Conservation (phyloP, 2,797 vertebrate genomes). For the Melanotaenia boesemani region DNA sequence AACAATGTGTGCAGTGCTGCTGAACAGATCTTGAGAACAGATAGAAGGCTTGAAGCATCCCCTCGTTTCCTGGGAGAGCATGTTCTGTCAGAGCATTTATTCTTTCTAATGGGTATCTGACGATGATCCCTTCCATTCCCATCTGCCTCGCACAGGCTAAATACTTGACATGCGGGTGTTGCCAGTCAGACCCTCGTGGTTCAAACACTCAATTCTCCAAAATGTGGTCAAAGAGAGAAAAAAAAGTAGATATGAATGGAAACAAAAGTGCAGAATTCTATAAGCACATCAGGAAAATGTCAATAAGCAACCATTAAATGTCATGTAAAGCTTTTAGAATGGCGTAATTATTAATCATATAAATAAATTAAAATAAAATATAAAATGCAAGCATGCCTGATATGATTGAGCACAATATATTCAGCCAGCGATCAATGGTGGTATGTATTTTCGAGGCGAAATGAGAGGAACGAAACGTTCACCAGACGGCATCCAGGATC, state of each 20-base stretch:
- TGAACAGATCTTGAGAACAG: constrained; percentile 73
- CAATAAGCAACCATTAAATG: background rate
- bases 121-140: constrained; percentile 48
- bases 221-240: constrained; percentile 10
- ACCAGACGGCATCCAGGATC: no score
- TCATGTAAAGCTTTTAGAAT: background rate
- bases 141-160: constrained; percentile 57
- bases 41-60: constrained; percentile 66
- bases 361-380: background rate
- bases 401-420: no score
- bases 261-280: background rate
- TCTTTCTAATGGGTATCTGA: constrained; percentile 58
- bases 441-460: no score
- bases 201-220: constrained; percentile 32
- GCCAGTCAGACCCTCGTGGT: constrained; percentile 43
- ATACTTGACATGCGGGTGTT: constrained; percentile 57
- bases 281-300: background rate
- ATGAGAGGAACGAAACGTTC: no score
- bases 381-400: no score
- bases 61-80: constrained; percentile 53
- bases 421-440: no score
- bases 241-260: background rate
- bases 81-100: constrained; percentile 66
- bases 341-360: background rate
- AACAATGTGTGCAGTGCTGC: constrained; percentile 76